phyloP scores from a whole-genome alignment of 2,888 invertebrate species.

The Graphium colonna region DNA sequence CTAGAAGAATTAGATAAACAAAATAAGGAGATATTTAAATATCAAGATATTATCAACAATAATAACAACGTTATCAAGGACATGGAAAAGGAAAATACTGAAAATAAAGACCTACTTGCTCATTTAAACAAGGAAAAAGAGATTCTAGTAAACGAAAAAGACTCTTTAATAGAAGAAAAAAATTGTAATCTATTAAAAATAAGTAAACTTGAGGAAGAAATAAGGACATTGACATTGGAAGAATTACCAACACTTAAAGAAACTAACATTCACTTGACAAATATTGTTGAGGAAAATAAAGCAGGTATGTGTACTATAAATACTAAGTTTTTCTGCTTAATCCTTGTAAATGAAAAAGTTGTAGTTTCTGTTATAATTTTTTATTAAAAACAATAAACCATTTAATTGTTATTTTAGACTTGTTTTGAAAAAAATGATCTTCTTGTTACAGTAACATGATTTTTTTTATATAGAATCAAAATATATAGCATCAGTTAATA shows the following conservation, averaged over 20 bases:
- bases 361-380: too few relatives aligned
- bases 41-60: constrained; percentile 1
- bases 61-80: not conserved
- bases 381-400: too few relatives aligned
- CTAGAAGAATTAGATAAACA: not conserved
- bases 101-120: not conserved
- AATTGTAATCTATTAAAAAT: not conserved
- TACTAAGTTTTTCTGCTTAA: too few relatives aligned
- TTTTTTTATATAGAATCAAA: too few relatives aligned
- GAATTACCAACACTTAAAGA: constrained; percentile 31
- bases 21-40: not conserved
- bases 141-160: constrained; percentile 9
- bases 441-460: too few relatives aligned
- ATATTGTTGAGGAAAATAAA: constrained; percentile 36
- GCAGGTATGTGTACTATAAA: constrained; percentile 43
- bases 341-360: too few relatives aligned
- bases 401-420: too few relatives aligned
- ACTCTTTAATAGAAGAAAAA: constrained; percentile 1
- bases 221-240: constrained; percentile 15
- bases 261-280: constrained; percentile 32
- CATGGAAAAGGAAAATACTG: not conserved
- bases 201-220: constrained; percentile 4
- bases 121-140: constrained; percentile 3
- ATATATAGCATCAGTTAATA: too few relatives aligned
- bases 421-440: too few relatives aligned